phyloP scores from a whole-genome alignment of 2,888 invertebrate genomes.

The Nemoura dubitans region DNA sequence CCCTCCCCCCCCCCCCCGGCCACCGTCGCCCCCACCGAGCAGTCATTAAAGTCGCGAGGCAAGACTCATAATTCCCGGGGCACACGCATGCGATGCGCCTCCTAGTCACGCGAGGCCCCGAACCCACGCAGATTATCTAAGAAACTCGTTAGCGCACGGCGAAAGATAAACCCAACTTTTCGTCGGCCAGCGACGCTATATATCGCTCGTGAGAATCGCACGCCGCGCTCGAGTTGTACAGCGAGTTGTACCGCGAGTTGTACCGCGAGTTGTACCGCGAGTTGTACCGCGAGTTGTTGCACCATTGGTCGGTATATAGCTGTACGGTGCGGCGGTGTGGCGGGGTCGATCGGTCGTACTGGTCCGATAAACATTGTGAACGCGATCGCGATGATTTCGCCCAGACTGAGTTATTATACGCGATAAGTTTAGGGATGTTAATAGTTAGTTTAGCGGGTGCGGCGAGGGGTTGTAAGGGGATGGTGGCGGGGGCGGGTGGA shows the following conservation, averaged over 20 bases:
- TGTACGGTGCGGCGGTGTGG: too few relatives aligned
- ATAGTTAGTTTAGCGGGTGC: neutral
- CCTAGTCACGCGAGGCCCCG: neutral
- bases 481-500: neutral
- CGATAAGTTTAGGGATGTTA: neutral
- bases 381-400: neutral
- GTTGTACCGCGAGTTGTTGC: neutral
- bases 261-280: neutral
- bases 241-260: neutral
- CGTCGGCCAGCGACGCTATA: neutral
- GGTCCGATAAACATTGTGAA: neutral
- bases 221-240: neutral
- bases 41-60: neutral
- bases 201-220: too few relatives aligned
- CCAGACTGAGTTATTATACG: neutral
- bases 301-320: too few relatives aligned
- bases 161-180: neutral
- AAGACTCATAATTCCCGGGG: neutral
- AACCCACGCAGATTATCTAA: neutral
- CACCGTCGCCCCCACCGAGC: too few relatives aligned
- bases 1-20: too few relatives aligned
- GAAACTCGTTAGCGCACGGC: slow-evolving; percentile 7
- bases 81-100: neutral
- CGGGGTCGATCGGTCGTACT: too few relatives aligned
- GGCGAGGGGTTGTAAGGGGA: neutral